Evolutionary conservation across 2,888 invertebrate genomes (phyloP).

Genomic region (Limnephilus lunatus): DNA sequence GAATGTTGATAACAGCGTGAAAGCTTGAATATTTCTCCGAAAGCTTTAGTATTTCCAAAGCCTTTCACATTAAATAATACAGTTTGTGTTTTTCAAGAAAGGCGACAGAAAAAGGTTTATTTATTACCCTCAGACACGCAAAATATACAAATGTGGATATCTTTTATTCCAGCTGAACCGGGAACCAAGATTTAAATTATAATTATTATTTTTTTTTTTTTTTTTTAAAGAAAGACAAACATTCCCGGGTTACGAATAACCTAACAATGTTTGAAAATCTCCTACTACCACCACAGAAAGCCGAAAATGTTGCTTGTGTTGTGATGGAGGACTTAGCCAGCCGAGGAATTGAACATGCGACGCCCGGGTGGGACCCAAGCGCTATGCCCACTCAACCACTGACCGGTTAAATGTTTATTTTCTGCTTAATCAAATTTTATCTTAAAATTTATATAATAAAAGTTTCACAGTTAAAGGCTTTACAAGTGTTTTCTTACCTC

Average conservation of each 20-base stretch:
- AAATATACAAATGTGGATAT: constrained; percentile 38
- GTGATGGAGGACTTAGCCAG: too few species aligned
- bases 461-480: background rate
- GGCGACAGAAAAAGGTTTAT: constrained; percentile 33
- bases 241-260: too few species aligned
- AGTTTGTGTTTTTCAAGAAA: constrained; percentile 42
- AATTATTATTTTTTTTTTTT: too few species aligned
- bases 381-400: too few species aligned
- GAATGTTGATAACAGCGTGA: background rate
- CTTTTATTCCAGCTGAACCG: constrained; percentile 18
- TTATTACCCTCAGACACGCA: constrained; percentile 46
- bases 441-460: background rate
- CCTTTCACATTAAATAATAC: background rate
- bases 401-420: background rate
- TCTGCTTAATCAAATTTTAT: background rate
- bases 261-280: too few species aligned
- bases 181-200: background rate
- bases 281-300: too few species aligned
- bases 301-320: too few species aligned
- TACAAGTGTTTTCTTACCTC: background rate
- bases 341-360: too few species aligned
- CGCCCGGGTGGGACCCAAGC: too few species aligned
- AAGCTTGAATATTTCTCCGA: background rate
- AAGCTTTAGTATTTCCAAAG: background rate
- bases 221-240: too few species aligned